These are phyloP conservation scores for Philopedon plagiatum DNA, from an alignment of 2,888 invertebrate species.

Conservation along the genomic window DNA sequence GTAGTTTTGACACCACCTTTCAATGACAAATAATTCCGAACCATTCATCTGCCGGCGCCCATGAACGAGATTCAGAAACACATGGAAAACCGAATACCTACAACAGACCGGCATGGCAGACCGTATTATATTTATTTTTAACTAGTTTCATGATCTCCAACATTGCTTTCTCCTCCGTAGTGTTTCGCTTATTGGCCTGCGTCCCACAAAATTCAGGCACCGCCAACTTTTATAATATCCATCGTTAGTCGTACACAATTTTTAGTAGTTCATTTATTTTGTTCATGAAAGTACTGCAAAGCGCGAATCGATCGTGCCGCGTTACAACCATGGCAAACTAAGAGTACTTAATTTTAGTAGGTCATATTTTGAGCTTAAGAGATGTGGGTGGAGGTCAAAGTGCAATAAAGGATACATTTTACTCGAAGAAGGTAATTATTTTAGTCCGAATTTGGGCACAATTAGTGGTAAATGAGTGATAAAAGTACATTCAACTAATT, in stretches of 20 bases:
- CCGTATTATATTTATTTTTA: conserved; percentile 47
- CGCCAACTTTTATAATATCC: conserved; percentile 38
- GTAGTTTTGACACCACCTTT: background rate
- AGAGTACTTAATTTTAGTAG: conserved; percentile 23
- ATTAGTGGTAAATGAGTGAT: background rate
- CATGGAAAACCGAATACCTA: conserved; percentile 41
- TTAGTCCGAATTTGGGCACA: conserved; percentile 18
- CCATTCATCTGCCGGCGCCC: background rate
- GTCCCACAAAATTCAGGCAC: conserved; percentile 47
- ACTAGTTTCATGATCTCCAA: conserved; percentile 42
- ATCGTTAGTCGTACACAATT: conserved; percentile 37
- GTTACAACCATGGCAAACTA: conserved; percentile 38
- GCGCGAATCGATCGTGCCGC: conserved; percentile 31
- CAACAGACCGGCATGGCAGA: conserved; percentile 26
- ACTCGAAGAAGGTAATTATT: conserved; percentile 28
- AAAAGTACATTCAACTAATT: background rate
- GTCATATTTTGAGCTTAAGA: conserved; percentile 24
- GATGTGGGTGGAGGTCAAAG: conserved; percentile 38
- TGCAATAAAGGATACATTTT: conserved; percentile 30
- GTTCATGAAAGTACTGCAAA: conserved; percentile 42
- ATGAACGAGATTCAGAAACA: conserved; percentile 8
- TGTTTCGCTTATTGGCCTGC: conserved; percentile 35
- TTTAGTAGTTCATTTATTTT: conserved; percentile 42
- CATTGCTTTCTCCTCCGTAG: conserved; percentile 46
- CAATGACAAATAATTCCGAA: background rate